Evolutionary conservation across 2,113 vertebrate genomes (phyloP), one percentile per base, ranked within the genome.

Genomic region (Varanus komodoensis): DNA sequence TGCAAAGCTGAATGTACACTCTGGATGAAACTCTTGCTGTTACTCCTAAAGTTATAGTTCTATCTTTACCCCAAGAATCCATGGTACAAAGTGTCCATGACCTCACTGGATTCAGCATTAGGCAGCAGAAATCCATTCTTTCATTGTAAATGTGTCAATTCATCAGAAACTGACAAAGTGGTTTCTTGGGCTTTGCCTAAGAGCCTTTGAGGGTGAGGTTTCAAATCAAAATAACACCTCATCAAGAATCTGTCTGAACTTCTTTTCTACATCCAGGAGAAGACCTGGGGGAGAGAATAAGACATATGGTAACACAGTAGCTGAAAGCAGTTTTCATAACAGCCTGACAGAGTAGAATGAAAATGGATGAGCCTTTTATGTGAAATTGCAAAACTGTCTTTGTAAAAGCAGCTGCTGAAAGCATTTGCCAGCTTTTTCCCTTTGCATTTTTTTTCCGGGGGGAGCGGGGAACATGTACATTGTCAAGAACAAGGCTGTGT

Each of bases 361-460:
- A 83, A 68, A 83, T 52, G 85, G 44, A 54, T 77, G 12, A 87
- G 54, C 27, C 14, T 32, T 82, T 82, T 82, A 64, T 90, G 54
- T 34, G 44, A 29, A 87, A 79, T 68, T 38, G 74, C n/a, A 80
- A 61, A 69, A 38, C 23, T 14, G 25, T 77, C 29, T 87, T 52
- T 77, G 71, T 52, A 61, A 87, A 67, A 91, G 69, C 79, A 87
- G 57, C 54, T 77, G 79, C 44, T 83, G 32, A 82, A 68, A 87
- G 32, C 34, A 21, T 75, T 21, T 75, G 85, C 32, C 54, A 75
- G 19, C 57, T 77, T 44, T 21, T 44, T 11, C 44, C 23, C 74
- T 23, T 34, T 15, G 34, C 25, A 8, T 67, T 38, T 83, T 27
- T 8, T 29, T 85, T 67, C 69, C 23, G 21, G 44, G 23, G 77